Evolutionary conservation across 2,113 vertebrate species (phyloP).

Genomic region (Tamias sibiricus): DNA sequence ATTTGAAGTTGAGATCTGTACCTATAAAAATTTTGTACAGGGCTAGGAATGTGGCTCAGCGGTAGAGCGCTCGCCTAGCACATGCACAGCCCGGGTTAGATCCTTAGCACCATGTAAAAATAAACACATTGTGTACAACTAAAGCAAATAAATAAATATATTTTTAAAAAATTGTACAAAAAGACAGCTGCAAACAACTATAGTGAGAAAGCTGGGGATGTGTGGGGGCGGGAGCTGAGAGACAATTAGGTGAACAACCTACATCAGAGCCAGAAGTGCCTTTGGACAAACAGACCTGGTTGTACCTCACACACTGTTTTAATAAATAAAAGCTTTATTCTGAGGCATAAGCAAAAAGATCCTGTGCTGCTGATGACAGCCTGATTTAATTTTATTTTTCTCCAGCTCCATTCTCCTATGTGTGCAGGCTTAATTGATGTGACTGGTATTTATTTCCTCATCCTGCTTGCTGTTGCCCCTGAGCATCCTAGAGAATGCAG

Average conservation of each 20-base stretch:
- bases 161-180: too few relatives aligned
- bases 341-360: background rate
- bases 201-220: accelerated
- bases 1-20: background rate
- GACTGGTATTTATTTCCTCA: background rate
- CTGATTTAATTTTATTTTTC: background rate
- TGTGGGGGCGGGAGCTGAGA: background rate
- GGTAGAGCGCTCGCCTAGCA: too few relatives aligned
- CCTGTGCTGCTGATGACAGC: background rate
- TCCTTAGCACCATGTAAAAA: too few relatives aligned
- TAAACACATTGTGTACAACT: too few relatives aligned
- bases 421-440: background rate
- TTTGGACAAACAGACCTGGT: background rate
- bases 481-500: background rate
- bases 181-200: background rate
- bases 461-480: background rate
- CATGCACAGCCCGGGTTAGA: too few relatives aligned
- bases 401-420: background rate
- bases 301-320: background rate
- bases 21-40: background rate
- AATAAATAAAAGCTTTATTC: background rate
- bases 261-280: background rate
- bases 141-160: too few relatives aligned
- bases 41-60: too few relatives aligned
- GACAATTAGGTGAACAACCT: background rate